phyloP scores from a whole-genome alignment of 1,140 invertebrate genomes.

The Ganaspis sp. region DNA sequence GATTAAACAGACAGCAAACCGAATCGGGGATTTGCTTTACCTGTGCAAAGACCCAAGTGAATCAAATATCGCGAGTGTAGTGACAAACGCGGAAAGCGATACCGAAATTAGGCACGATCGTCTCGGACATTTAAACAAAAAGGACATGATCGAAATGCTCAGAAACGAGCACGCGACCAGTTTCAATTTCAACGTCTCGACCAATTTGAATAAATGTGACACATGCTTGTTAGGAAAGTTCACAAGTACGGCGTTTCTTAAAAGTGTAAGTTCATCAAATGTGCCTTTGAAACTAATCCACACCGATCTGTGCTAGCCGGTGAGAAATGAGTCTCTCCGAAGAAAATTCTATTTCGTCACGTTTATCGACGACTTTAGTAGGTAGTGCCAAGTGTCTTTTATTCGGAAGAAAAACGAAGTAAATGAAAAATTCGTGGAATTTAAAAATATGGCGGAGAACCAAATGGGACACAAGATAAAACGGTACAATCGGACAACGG shows the following conservation, averaged over 20 bases:
- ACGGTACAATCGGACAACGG: conserved; percentile 37
- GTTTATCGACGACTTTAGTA: conserved; percentile 37
- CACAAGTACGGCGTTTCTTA: conserved; percentile 24
- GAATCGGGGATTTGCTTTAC: conserved; percentile 32
- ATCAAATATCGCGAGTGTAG: background rate
- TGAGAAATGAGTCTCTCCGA: conserved; percentile 2
- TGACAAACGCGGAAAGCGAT: background rate
- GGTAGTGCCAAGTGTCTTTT: conserved; percentile 42
- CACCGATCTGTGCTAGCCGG: conserved; percentile 21
- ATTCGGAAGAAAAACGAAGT: conserved; percentile 38
- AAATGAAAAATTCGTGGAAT: conserved; percentile 24
- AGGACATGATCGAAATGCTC: conserved; percentile 18
- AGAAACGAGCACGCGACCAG: background rate
- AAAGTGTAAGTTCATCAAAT: background rate
- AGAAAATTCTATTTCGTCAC: conserved; percentile 32
- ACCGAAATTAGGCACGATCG: no score
- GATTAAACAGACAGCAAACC: conserved; percentile 17
- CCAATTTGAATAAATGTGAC: background rate
- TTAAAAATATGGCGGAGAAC: conserved; percentile 41
- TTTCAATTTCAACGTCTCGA: background rate
- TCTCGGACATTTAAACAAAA: conserved; percentile 32
- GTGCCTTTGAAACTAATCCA: background rate
- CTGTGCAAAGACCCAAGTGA: background rate
- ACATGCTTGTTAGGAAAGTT: conserved; percentile 24
- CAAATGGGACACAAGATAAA: conserved; percentile 29